A percentile compares a stretch with the other conserved stretches of the same genome.
These are phyloP conservation scores for Brachyptera risi DNA, from an alignment of 2,888 invertebrate species.

Conservation along the genomic window DNA sequence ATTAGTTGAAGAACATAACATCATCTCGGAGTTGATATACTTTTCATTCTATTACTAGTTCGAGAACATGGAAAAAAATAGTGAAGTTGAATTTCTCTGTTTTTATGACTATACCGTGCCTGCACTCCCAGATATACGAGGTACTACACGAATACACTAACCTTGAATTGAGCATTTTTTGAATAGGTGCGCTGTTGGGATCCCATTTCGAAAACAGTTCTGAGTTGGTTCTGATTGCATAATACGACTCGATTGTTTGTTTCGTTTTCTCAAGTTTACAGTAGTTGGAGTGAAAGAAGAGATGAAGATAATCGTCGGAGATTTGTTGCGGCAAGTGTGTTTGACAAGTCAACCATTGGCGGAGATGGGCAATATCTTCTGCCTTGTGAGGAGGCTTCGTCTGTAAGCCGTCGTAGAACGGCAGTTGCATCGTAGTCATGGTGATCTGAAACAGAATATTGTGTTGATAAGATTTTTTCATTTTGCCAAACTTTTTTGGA, in stretches of 20 bases:
- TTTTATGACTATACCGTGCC: too few relatives aligned
- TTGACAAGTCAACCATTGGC: background rate
- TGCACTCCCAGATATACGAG: too few relatives aligned
- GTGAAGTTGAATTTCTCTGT: too few relatives aligned
- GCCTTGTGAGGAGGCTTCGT: background rate
- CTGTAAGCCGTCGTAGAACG: conserved; percentile 4
- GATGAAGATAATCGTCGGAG: conserved; percentile 57
- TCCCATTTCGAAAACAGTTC: conserved; percentile 58
- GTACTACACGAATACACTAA: background rate
- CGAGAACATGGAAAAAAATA: too few relatives aligned
- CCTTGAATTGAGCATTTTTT: background rate
- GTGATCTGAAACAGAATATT: too few relatives aligned
- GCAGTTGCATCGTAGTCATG: background rate
- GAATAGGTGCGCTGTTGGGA: conserved; percentile 34
- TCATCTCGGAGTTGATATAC: too few relatives aligned
- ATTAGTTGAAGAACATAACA: too few relatives aligned
- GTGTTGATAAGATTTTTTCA: too few relatives aligned
- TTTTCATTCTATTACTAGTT: too few relatives aligned
- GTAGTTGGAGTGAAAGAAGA: conserved; percentile 60
- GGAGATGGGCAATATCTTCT: background rate
- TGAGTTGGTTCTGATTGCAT: conserved; percentile 56
- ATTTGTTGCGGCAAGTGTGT: conserved; percentile 19
- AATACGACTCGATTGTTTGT: conserved; percentile 49
- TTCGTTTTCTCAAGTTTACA: conserved; percentile 49
- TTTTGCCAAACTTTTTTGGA: too few relatives aligned